phyloP scores from a whole-genome alignment of 2,888 invertebrate genomes.

The Ormyrus rosae region DNA sequence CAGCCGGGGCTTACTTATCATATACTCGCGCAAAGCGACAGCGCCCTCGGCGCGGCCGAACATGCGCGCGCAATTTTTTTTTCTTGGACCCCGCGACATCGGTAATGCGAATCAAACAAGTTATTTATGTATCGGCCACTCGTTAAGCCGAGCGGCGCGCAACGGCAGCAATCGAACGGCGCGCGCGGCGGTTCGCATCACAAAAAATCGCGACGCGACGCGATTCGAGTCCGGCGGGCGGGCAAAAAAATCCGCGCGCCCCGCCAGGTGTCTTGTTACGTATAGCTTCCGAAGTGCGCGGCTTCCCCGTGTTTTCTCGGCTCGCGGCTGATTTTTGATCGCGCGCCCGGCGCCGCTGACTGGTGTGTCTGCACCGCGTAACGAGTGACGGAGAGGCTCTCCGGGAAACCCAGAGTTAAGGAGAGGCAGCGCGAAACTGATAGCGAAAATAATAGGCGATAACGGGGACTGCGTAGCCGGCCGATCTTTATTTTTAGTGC shows the following conservation, averaged over 20 bases:
- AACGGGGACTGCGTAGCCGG: too few relatives aligned
- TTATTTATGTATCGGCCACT: slow-evolving; percentile 31
- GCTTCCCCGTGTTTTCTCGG: slow-evolving; percentile 40
- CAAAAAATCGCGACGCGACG: slow-evolving; percentile 4
- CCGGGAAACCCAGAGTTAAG: too few relatives aligned
- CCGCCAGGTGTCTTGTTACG: slow-evolving; percentile 12
- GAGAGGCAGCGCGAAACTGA: too few relatives aligned
- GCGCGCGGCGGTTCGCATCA: background rate
- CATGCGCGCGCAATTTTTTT: background rate
- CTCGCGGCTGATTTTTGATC: background rate
- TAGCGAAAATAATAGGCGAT: too few relatives aligned
- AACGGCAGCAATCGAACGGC: slow-evolving; percentile 15
- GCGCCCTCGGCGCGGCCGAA: too few relatives aligned
- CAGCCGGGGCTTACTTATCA: too few relatives aligned
- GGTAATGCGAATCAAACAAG: slow-evolving; percentile 29
- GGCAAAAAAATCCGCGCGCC: slow-evolving; percentile 8
- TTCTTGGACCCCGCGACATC: background rate
- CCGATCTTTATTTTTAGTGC: too few relatives aligned
- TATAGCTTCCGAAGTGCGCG: background rate
- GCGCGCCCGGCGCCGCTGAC: too few relatives aligned
- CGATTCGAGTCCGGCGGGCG: background rate
- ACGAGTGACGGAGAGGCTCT: too few relatives aligned
- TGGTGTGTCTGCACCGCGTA: too few relatives aligned
- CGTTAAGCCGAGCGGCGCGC: slow-evolving; percentile 6
- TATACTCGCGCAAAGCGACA: too few relatives aligned